These are phyloP conservation scores for Lasioglossum albipes DNA, from an alignment of 1,140 invertebrate genomes.

Conservation along the genomic window DNA sequence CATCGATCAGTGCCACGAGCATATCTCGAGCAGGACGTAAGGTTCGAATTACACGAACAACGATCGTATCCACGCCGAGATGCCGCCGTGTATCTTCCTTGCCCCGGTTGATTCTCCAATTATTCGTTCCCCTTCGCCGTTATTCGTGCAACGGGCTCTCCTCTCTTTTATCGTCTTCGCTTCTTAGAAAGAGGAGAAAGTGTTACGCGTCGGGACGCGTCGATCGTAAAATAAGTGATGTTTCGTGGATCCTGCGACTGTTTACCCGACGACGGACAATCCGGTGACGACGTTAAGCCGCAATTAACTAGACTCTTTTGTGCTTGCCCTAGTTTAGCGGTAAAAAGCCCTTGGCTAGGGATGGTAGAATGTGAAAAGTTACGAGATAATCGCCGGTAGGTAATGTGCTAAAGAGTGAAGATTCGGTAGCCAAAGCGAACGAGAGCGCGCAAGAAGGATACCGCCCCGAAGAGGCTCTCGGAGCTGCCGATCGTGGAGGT, in stretches of 20 bases:
- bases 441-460: no score
- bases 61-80: constrained; percentile 23
- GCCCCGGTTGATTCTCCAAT: constrained; percentile 21
- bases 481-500: no score
- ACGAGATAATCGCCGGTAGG: no score
- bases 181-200: constrained; percentile 19
- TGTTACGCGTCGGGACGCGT: background rate
- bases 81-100: constrained; percentile 9
- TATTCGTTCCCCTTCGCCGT: constrained; percentile 17
- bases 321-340: no score
- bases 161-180: background rate
- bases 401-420: no score
- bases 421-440: no score
- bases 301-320: background rate
- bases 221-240: constrained; percentile 14
- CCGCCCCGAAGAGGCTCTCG: no score
- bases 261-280: background rate
- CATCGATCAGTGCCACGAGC: constrained; percentile 37
- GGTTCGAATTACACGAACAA: constrained; percentile 18
- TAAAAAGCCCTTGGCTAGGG: no score
- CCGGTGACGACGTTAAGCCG: no score
- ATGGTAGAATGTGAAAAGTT: no score
- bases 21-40: constrained; percentile 5
- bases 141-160: background rate
- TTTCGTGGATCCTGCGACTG: background rate